Conservation (phyloP, 2,888 invertebrate species). For the Adelphocoris suturalis region DNA sequence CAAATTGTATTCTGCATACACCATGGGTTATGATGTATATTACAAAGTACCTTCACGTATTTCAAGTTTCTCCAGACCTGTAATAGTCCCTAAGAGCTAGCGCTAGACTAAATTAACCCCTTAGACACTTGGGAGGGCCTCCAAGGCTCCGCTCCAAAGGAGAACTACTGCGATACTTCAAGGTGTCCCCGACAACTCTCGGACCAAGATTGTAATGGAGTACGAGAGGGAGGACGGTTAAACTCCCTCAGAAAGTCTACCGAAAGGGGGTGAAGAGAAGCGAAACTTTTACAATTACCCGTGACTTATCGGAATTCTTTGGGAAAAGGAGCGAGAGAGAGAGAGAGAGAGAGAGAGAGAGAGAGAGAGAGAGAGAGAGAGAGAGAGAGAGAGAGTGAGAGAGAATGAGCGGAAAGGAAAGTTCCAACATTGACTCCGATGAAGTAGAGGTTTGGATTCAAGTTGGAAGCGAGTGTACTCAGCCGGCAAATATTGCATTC, state of each 20-base stretch:
- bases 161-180: constrained; percentile 7
- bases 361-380: neutral
- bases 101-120: neutral
- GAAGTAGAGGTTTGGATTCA: neutral
- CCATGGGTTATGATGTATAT: too few species aligned
- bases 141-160: neutral
- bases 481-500: neutral
- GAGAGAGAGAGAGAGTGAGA: neutral
- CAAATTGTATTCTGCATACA: too few species aligned
- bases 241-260: neutral
- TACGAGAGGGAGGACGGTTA: neutral
- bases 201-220: constrained; percentile 20
- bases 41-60: too few species aligned
- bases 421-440: constrained; percentile 5
- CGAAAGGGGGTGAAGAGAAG: neutral
- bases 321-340: neutral
- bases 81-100: too few species aligned
- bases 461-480: neutral
- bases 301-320: constrained; percentile 23
- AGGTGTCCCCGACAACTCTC: neutral
- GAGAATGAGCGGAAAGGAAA: neutral
- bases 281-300: constrained; percentile 7
- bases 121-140: neutral
- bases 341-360: neutral
- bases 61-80: too few species aligned